phyloP scores from a whole-genome alignment of 2,797 vertebrate species.

The Falco columbarius region DNA sequence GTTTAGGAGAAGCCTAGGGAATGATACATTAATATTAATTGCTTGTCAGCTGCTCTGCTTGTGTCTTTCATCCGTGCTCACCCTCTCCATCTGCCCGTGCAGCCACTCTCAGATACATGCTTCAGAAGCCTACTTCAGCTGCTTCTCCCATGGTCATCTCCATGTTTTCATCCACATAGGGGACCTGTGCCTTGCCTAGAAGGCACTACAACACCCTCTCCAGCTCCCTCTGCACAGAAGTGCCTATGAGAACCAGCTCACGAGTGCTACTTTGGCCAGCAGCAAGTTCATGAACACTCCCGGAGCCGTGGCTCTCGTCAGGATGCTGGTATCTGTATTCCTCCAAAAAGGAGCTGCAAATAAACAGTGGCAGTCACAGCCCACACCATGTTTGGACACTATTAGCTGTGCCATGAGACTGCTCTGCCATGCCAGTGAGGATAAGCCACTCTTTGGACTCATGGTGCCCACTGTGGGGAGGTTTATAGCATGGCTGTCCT shows the following conservation, averaged over 20 bases:
- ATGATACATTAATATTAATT: neutral
- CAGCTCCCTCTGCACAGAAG: neutral
- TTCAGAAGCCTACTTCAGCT: neutral
- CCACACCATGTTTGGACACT: fast-evolving
- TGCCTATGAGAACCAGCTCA: neutral
- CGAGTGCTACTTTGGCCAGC: neutral
- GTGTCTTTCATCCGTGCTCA: neutral
- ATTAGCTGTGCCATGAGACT: neutral
- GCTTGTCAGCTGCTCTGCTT: neutral
- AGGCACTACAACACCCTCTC: neutral
- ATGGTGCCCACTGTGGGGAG: neutral
- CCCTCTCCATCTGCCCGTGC: neutral
- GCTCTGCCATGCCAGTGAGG: neutral
- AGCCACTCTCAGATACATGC: neutral
- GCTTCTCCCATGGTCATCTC: neutral
- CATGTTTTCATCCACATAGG: neutral
- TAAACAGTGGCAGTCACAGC: neutral
- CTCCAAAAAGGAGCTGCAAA: neutral
- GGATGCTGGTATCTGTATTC: neutral
- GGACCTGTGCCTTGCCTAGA: neutral
- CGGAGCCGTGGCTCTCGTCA: neutral
- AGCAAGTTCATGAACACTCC: neutral
- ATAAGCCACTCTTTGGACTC: neutral
- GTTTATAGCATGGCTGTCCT: neutral
- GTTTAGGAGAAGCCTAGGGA: neutral